phyloP scores from a whole-genome alignment of 1,140 invertebrate species.

The Drosophila paulistorum region DNA sequence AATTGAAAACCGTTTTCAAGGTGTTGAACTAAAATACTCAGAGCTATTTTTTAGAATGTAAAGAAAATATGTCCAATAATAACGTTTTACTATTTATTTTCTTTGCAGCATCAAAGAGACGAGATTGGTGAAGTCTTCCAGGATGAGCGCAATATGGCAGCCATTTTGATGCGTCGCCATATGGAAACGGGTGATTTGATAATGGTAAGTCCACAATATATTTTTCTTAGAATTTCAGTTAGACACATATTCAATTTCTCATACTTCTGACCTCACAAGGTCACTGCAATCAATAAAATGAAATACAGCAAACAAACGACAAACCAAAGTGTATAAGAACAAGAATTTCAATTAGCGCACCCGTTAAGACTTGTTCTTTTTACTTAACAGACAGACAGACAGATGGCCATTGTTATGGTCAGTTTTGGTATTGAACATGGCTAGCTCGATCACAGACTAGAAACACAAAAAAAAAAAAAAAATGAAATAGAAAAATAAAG shows the following conservation, averaged over 20 bases:
- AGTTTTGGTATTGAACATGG: conserved; percentile 37
- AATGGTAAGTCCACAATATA: conserved; percentile 87
- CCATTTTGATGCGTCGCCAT: conserved; percentile 91
- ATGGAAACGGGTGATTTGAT: conserved; percentile 90
- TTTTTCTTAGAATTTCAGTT: neutral
- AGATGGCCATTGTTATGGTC: conserved; percentile 64
- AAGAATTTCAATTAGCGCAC: conserved; percentile 74
- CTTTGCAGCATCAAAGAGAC: conserved; percentile 84
- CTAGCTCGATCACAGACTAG: neutral
- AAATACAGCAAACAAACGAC: conserved; percentile 8
- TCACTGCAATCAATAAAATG: conserved; percentile 40
- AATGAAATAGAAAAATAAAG: neutral
- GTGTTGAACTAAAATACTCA: neutral
- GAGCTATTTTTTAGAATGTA: neutral
- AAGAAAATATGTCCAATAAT: conserved; percentile 18
- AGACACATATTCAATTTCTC: neutral
- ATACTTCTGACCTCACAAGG: conserved; percentile 42
- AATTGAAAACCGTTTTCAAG: conserved; percentile 41
- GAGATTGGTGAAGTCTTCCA: conserved; percentile 94
- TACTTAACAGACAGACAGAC: conserved; percentile 31
- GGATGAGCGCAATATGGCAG: conserved; percentile 92
- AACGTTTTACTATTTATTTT: neutral
- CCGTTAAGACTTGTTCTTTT: conserved; percentile 49
- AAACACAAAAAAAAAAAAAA: neutral
- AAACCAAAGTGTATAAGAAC: conserved; percentile 37